These are phyloP conservation scores for Styela plicata DNA, from an alignment of 23 tunicate genomes.

Conservation along the genomic window DNA sequence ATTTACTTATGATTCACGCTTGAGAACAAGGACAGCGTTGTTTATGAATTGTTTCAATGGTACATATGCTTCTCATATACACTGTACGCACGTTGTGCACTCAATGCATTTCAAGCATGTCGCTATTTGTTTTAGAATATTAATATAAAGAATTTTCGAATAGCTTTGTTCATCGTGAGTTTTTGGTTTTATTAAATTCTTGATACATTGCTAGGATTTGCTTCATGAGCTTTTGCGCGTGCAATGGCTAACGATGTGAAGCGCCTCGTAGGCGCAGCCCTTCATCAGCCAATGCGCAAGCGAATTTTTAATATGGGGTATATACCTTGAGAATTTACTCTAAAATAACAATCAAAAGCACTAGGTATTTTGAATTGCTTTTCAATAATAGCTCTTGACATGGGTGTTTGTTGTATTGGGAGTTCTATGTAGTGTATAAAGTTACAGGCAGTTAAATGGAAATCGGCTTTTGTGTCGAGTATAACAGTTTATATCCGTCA, in stretches of 20 bases:
- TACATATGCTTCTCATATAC: not conserved
- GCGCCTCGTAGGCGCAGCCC: too few relatives aligned
- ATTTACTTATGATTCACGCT: not conserved
- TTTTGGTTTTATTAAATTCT: too few relatives aligned
- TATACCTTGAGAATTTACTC: too few relatives aligned
- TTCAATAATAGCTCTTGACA: not conserved
- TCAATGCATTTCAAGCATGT: not conserved
- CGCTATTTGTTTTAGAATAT: not conserved
- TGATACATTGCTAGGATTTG: too few relatives aligned
- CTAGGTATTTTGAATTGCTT: too few relatives aligned
- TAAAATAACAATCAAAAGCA: too few relatives aligned
- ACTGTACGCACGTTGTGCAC: not conserved
- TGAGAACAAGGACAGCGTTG: not conserved
- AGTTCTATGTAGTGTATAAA: not conserved
- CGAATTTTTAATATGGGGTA: too few relatives aligned
- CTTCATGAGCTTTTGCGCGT: too few relatives aligned
- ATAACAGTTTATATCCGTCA: not conserved
- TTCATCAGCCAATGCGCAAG: too few relatives aligned
- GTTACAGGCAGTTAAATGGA: not conserved
- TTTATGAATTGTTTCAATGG: not conserved
- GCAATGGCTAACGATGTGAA: too few relatives aligned
- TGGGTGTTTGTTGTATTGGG: not conserved
- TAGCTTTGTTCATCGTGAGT: too few relatives aligned
- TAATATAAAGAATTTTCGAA: too few relatives aligned
- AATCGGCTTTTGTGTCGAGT: not conserved